phyloP scores from a whole-genome alignment of 1,140 invertebrate species.

The Hycleus cichorii region DNA sequence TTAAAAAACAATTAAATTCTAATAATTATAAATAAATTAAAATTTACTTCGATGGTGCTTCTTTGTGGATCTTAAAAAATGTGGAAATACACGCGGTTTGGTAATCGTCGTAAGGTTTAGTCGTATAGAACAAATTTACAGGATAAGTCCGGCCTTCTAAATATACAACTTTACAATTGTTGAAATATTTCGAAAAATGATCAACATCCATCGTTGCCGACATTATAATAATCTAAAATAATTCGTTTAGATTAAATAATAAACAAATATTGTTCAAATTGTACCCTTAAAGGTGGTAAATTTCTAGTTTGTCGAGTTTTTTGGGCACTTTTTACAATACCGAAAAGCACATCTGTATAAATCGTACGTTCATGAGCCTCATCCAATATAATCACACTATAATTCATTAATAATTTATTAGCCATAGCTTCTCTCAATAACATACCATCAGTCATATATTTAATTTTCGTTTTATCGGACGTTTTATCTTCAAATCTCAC shows the following conservation, averaged over 20 bases:
- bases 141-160: slow-evolving; percentile 83
- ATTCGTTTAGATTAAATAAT: neutral
- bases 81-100: slow-evolving; percentile 72
- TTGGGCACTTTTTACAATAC: slow-evolving; percentile 73
- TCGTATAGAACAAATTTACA: slow-evolving; percentile 72
- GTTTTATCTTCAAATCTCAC: slow-evolving; percentile 89
- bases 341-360: slow-evolving; percentile 89
- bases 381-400: slow-evolving; percentile 86
- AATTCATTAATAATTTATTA: slow-evolving; percentile 63
- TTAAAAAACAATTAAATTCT: slow-evolving; percentile 31
- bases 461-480: slow-evolving; percentile 68
- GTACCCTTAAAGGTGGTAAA: slow-evolving; percentile 57
- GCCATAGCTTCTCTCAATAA: slow-evolving; percentile 79
- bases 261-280: neutral
- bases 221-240: slow-evolving; percentile 73
- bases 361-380: slow-evolving; percentile 97
- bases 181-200: slow-evolving; percentile 86
- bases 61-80: slow-evolving; percentile 85
- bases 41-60: slow-evolving; percentile 68
- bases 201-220: slow-evolving; percentile 95
- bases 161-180: slow-evolving; percentile 77
- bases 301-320: slow-evolving; percentile 56
- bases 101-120: slow-evolving; percentile 77
- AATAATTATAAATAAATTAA: slow-evolving; percentile 3
- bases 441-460: slow-evolving; percentile 94